Evolutionary conservation across 2,888 invertebrate genomes (phyloP), one percentile per base, ranked within the genome.

Genomic region (Creontiades dilutus): DNA sequence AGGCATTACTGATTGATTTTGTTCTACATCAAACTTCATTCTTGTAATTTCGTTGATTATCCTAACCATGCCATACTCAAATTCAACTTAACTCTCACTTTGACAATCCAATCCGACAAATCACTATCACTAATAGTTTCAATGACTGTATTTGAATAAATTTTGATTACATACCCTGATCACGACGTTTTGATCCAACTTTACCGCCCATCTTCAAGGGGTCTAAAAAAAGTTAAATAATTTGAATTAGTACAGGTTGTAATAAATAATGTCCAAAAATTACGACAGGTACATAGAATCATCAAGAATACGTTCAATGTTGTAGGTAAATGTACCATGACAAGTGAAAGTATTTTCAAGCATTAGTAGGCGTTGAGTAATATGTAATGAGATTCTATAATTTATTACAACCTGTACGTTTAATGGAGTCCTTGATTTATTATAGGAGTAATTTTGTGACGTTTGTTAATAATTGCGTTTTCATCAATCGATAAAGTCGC

Each of bases 151-250:
- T 37, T 37, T 4, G 37, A 37, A 23, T n/a, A 37, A 85, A 85
- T 85, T 75, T 75, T 19, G n/a, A 75, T 75, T 88, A 88, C 88
- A 46, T 88, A 88, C 88, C 88, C 88, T 80, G 81, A 80, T 88
- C 88, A 57, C 88, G 88, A 13, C 88, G 88, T 88, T 88, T 88
- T 80, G 88, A 88, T 78, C 88, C 88, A 80, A 80, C 81, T 80
- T 88, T 88, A 48, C 48, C 81, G 52, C 88, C 88, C 88, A 88
- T 88, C 88, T 88, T 88, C 88, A 88, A 81, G 80, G 88, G 88
- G 80, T 88, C 88, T 88, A 88, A 88, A 89, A 81, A 89, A 89
- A 89, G 68, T 55, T 28, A 84, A 89, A 89, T 75, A 84, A 68
- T 55, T 47, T 82, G 48, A 89, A 89, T 75, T 84, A 89, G 82